A percentile compares a stretch with the other conserved stretches of the same genome.
phyloP scores from a whole-genome alignment of 2,797 vertebrate genomes.

The Momotus momota region DNA sequence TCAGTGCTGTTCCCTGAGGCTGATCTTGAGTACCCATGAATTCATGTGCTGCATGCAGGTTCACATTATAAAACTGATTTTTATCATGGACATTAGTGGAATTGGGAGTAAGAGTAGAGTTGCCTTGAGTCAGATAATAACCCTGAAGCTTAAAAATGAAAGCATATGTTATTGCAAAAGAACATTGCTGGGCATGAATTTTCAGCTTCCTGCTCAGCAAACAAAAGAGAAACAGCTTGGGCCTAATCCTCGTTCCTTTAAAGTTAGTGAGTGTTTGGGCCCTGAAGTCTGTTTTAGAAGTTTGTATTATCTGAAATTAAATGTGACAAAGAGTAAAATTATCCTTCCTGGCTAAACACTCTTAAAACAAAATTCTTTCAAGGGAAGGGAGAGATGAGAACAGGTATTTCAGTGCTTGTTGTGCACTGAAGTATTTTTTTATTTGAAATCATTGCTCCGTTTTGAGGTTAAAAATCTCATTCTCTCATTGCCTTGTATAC shows the following conservation, averaged over 20 bases:
- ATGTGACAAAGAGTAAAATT: not conserved
- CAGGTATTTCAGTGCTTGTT: not conserved
- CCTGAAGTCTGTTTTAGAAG: not conserved
- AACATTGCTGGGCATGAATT: not conserved
- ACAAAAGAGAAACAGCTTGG: not conserved
- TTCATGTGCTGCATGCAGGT: not conserved
- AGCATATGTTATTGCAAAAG: not conserved
- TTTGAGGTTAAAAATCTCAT: constrained; percentile 51
- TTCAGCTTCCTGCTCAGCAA: not conserved
- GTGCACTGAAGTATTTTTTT: not conserved
- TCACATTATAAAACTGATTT: not conserved
- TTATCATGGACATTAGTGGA: not conserved
- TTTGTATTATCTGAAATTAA: not conserved
- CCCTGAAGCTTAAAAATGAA: not conserved
- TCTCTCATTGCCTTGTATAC: constrained; percentile 7
- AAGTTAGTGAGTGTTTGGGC: not conserved
- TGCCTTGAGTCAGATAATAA: not conserved
- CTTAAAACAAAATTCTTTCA: not conserved
- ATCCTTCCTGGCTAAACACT: not conserved
- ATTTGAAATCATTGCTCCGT: not conserved
- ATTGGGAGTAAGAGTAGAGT: not conserved
- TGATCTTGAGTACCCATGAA: not conserved
- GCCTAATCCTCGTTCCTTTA: not conserved
- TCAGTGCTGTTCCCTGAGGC: not conserved
- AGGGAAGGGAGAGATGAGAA: not conserved